Conservation (phyloP, 2,888 invertebrate genomes). For the Saturnia pavonia region DNA sequence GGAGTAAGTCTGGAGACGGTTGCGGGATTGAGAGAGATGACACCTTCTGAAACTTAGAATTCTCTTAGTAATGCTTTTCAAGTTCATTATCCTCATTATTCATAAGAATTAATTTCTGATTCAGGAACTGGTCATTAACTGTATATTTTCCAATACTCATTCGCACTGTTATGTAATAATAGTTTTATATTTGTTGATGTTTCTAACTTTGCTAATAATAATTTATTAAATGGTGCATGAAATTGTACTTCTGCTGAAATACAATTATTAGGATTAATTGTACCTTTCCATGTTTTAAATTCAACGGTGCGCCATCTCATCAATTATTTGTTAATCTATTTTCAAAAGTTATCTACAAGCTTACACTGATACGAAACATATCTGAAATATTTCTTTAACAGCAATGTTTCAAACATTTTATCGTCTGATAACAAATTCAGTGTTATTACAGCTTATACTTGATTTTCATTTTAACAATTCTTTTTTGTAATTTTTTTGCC, state of each 20-base stretch:
- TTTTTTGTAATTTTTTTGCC: no score
- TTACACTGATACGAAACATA: slow-evolving; percentile 24
- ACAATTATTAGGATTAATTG: not conserved
- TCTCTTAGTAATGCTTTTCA: not conserved
- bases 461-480: slow-evolving; percentile 5
- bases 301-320: slow-evolving; percentile 6
- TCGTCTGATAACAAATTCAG: slow-evolving; percentile 22
- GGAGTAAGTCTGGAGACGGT: slow-evolving; percentile 65
- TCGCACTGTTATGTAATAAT: not conserved
- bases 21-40: slow-evolving; percentile 44
- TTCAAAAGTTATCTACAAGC: slow-evolving; percentile 26
- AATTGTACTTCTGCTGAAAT: not conserved
- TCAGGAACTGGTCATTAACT: not conserved
- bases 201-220: not conserved
- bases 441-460: slow-evolving; percentile 2
- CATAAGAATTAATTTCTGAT: not conserved
- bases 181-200: not conserved
- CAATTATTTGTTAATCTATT: slow-evolving; percentile 24
- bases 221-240: not conserved
- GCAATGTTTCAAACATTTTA: slow-evolving; percentile 18
- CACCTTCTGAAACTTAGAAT: slow-evolving; percentile 43
- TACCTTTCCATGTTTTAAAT: not conserved
- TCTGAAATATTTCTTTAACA: slow-evolving; percentile 22
- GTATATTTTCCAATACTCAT: not conserved
- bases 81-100: not conserved